Base-by-base conservation (phyloP, 2,888 invertebrate genomes). In the Nowickia ferox region DNA sequence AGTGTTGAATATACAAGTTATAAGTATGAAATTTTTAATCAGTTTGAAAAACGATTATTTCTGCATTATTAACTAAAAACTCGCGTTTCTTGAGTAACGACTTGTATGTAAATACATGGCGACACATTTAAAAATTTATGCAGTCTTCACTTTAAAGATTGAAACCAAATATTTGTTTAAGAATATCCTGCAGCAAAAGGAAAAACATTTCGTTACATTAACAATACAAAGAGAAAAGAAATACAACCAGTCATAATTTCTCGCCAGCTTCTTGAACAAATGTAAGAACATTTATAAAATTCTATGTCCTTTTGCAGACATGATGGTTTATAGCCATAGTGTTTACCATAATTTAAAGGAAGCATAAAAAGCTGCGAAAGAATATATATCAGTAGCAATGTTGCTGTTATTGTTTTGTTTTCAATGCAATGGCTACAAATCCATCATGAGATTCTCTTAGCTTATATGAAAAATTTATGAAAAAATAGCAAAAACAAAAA, bases 401-500 rank as follows among this genome's bases (percentile, higher is more conserved):
- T 53, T 63, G 38, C 9, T 66, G 74, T 63, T 72, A 10, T 1
- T 59, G 1, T 17, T 9, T 17, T 57, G 19, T 40, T 59, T 42
- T 38, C 44, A 48, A 51, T 22, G 78, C 68, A 55, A 55, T 68
- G 74, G 68, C 53, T 78, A 63, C 30, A 61, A 38, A 81, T 75
- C 48, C 66, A 68, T 74, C 84, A 75, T 69, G 19, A 65, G 75
- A 65, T 80, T 76, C 63, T 80, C 69, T 57, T 19, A 40, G 22
- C 13, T 65, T 68, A 74, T 19, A 65, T 11, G 5, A 15, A 44
- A n/a, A 46, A 38, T 71, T 63, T 11, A 44, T 17, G 19, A 22
- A 19, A 66, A 55, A n/a, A 46, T 46, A 55, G 0, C 40, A 46
- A 63, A 65, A 55, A 63, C n/a, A n/a, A 48, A 57, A 19, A 40